Evolutionary conservation across 2,888 invertebrate genomes (phyloP).

Genomic region (Lepidochrysops patricia): DNA sequence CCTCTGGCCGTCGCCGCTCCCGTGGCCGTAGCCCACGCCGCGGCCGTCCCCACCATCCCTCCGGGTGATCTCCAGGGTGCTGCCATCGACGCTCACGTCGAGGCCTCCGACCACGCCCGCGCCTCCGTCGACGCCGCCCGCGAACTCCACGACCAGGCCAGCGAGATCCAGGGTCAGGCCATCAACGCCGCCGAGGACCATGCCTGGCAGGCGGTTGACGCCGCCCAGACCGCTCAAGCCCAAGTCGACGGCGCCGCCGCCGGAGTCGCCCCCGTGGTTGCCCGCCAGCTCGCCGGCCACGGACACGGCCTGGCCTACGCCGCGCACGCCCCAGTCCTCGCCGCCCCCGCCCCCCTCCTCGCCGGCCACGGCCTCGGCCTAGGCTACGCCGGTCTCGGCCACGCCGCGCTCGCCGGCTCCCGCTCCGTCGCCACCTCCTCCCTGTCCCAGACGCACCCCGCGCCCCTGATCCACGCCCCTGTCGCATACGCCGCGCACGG

Average conservation of each 20-base stretch:
- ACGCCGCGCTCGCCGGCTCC: slow-evolving; percentile 37
- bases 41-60: slow-evolving; percentile 57
- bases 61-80: slow-evolving; percentile 60
- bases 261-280: slow-evolving; percentile 58
- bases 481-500: slow-evolving; percentile 35
- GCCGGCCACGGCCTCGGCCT: slow-evolving; percentile 20
- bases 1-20: slow-evolving; percentile 37
- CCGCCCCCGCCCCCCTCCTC: slow-evolving; percentile 28
- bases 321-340: slow-evolving; percentile 27
- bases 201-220: slow-evolving; percentile 64
- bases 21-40: slow-evolving; percentile 34
- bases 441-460: slow-evolving; percentile 57
- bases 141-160: slow-evolving; percentile 62
- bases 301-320: slow-evolving; percentile 30
- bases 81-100: slow-evolving; percentile 64
- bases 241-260: slow-evolving; percentile 64
- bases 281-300: slow-evolving; percentile 61
- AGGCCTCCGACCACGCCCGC: slow-evolving; percentile 61
- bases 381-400: slow-evolving; percentile 37
- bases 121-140: slow-evolving; percentile 59
- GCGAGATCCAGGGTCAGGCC: slow-evolving; percentile 60
- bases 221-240: slow-evolving; percentile 60
- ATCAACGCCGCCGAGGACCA: slow-evolving; percentile 66
- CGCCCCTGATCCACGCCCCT: slow-evolving; percentile 43
- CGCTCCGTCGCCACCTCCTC: slow-evolving; percentile 49